A percentile compares a stretch with the other conserved stretches of the same genome.
These are phyloP conservation scores for Danio kyathit DNA, from an alignment of 2,797 vertebrate genomes.

Conservation along the genomic window DNA sequence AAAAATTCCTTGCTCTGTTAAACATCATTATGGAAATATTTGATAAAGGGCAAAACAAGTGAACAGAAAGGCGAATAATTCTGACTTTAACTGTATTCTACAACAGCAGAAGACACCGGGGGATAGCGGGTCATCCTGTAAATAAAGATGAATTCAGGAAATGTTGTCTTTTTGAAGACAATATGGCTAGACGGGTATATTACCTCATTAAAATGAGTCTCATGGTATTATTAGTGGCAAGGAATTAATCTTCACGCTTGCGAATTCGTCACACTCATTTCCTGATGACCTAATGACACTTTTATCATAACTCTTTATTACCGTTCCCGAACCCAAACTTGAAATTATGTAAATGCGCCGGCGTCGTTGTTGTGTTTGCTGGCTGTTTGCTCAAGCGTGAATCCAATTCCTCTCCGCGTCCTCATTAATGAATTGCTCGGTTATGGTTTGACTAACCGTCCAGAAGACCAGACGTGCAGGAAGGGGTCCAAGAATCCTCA, in stretches of 20 bases:
- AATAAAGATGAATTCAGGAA: slow-evolving; percentile 41
- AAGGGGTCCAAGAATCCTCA: slow-evolving; percentile 50
- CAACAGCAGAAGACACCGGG: background rate
- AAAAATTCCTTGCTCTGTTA: too few species aligned
- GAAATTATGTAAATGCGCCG: slow-evolving; percentile 78
- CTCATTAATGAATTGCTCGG: slow-evolving; percentile 80
- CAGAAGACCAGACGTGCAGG: slow-evolving; percentile 62
- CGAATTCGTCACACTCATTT: slow-evolving; percentile 62
- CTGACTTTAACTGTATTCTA: background rate
- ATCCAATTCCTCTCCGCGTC: slow-evolving; percentile 78
- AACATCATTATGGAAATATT: too few species aligned
- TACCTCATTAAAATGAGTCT: slow-evolving; percentile 75
- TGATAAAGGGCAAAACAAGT: too few species aligned
- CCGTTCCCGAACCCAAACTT: slow-evolving; percentile 67
- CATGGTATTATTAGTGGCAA: slow-evolving; percentile 73
- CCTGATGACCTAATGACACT: slow-evolving; percentile 74
- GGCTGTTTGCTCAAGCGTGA: slow-evolving; percentile 73
- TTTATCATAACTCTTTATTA: slow-evolving; percentile 83
- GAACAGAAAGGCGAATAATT: too few species aligned
- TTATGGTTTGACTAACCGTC: slow-evolving; percentile 77
- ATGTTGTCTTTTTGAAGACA: slow-evolving; percentile 20
- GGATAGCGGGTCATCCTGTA: slow-evolving; percentile 12
- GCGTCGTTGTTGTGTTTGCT: slow-evolving; percentile 75
- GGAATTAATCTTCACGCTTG: slow-evolving; percentile 72
- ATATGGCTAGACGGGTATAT: slow-evolving; percentile 63